Conservation (phyloP, 1,140 invertebrate species). For the Heliconius congener region DNA sequence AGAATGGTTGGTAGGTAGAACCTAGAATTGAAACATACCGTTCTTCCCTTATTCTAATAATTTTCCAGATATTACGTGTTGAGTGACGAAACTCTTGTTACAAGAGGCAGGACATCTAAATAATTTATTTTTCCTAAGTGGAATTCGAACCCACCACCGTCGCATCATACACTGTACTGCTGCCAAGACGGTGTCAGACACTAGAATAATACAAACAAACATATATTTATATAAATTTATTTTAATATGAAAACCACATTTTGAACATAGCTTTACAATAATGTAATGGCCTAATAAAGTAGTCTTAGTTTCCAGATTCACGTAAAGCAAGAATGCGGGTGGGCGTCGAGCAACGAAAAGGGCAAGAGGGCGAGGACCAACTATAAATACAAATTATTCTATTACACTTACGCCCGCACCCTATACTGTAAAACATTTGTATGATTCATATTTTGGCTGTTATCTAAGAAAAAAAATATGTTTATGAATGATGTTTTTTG, state of each 20-base stretch:
- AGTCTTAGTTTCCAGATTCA: conserved; percentile 50
- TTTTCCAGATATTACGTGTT: too few relatives aligned
- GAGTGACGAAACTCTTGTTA: too few relatives aligned
- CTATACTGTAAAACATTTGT: conserved; percentile 2
- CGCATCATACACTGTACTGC: too few relatives aligned
- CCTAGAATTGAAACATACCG: too few relatives aligned
- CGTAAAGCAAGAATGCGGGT: conserved; percentile 60
- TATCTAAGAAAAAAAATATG: background rate
- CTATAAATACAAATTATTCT: conserved; percentile 67
- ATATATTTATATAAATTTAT: too few relatives aligned
- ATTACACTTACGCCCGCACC: conserved; percentile 45
- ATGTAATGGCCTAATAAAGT: conserved; percentile 21
- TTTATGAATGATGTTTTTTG: background rate
- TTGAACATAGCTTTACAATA: conserved; percentile 35
- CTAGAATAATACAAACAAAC: too few relatives aligned
- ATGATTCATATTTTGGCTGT: background rate
- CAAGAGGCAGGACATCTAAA: too few relatives aligned
- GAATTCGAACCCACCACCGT: too few relatives aligned
- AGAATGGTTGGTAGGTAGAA: too few relatives aligned
- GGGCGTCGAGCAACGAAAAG: conserved; percentile 22
- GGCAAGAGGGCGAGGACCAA: conserved; percentile 20
- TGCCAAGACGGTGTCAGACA: too few relatives aligned
- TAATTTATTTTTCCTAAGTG: too few relatives aligned
- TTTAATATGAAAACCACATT: background rate
- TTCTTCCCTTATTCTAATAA: too few relatives aligned